A percentile compares a stretch with the other conserved stretches of the same genome.
These are phyloP conservation scores for Pygoscelis adeliae DNA, from an alignment of 2,113 vertebrate species.

Conservation along the genomic window DNA sequence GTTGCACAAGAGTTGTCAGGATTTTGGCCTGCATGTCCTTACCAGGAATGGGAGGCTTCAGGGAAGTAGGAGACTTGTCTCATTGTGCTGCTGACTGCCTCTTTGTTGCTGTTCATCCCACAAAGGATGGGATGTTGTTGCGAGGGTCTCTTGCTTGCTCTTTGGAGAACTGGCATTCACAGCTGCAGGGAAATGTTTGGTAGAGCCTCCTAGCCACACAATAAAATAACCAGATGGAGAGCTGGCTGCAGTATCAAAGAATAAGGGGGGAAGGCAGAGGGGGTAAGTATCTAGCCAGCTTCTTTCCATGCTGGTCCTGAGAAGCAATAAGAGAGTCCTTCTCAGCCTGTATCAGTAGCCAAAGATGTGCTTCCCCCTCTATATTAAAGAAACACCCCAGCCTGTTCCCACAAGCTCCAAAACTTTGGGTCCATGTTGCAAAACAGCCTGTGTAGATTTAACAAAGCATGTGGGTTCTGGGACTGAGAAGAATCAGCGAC, in stretches of 20 bases:
- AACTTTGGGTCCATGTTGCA: background rate
- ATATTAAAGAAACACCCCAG: background rate
- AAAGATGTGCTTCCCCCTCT: background rate
- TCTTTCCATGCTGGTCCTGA: background rate
- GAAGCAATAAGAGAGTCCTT: background rate
- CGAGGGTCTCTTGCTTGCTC: background rate
- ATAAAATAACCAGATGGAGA: background rate
- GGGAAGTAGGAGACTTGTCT: background rate
- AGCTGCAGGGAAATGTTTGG: background rate
- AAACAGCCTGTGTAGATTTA: background rate
- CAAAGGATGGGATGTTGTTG: background rate
- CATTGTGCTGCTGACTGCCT: background rate
- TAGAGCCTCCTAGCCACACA: background rate
- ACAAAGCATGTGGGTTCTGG: background rate
- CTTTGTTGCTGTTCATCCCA: background rate
- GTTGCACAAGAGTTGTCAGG: background rate
- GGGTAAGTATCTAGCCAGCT: background rate
- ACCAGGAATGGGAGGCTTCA: background rate
- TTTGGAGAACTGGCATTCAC: background rate
- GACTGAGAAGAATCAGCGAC: background rate
- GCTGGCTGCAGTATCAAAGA: background rate
- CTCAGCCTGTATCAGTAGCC: background rate
- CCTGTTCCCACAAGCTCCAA: background rate
- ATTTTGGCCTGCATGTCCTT: background rate
- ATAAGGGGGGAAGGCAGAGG: background rate